These are phyloP conservation scores for Caenorhabditis becei DNA, from an alignment of 2,888 invertebrate genomes.

Conservation along the genomic window DNA sequence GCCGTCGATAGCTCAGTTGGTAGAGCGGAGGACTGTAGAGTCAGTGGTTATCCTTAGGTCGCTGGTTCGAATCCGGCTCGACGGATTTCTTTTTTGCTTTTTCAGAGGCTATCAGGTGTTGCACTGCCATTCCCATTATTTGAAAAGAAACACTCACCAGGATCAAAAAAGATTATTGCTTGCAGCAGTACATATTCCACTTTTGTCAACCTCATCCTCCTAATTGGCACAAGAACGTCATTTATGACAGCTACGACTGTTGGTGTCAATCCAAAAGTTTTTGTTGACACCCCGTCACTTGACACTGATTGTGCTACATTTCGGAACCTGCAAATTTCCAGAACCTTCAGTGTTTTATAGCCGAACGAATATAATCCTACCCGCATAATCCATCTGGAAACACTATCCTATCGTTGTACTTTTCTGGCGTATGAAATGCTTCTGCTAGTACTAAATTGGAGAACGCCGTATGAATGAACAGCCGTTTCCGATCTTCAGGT, in stretches of 20 bases:
- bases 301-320: constrained; percentile 71
- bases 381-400: constrained; percentile 80
- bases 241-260: constrained; percentile 81
- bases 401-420: constrained; percentile 79
- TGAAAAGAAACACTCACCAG: constrained; percentile 68
- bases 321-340: constrained; percentile 70
- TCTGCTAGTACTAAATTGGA: constrained; percentile 80
- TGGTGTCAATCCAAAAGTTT: constrained; percentile 77
- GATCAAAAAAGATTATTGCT: constrained; percentile 80
- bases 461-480: constrained; percentile 78
- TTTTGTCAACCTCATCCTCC: constrained; percentile 78
- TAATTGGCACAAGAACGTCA: constrained; percentile 79
- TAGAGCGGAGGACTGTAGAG: constrained; percentile 74
- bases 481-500: constrained; percentile 70
- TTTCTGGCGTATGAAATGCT: constrained; percentile 80
- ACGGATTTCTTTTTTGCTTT: constrained; percentile 62
- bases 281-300: constrained; percentile 51
- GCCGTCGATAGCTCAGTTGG: constrained; percentile 74
- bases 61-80: constrained; percentile 75
- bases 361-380: constrained; percentile 58
- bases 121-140: too few species aligned
- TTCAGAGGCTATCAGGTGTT: neutral
- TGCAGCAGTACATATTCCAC: constrained; percentile 80
- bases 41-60: constrained; percentile 72
- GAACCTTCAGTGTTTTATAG: neutral